phyloP scores from a whole-genome alignment of 2,888 invertebrate species.

The Stegophylla sp. region DNA sequence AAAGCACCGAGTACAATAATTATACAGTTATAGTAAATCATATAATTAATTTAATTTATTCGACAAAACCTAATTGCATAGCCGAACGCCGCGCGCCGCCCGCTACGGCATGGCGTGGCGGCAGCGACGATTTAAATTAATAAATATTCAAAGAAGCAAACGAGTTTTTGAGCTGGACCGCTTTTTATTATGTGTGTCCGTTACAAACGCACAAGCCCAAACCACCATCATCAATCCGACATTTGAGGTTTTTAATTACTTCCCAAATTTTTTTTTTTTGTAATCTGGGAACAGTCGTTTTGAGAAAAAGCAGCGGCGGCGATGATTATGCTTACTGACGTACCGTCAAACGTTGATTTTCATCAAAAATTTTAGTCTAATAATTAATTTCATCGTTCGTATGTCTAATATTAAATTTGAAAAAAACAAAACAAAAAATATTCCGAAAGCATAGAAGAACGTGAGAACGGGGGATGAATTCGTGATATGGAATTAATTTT shows the following conservation, averaged over 20 bases:
- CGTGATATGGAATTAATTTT: too few relatives aligned
- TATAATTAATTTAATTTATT: constrained; percentile 53
- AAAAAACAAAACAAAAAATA: too few relatives aligned
- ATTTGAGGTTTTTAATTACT: neutral
- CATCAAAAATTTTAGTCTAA: too few relatives aligned
- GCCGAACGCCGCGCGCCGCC: neutral
- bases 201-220: neutral
- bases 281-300: too few relatives aligned
- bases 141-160: constrained; percentile 39
- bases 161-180: constrained; percentile 19
- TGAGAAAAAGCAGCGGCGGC: too few relatives aligned
- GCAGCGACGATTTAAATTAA: constrained; percentile 17
- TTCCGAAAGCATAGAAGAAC: too few relatives aligned
- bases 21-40: constrained; percentile 18
- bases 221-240: neutral
- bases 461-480: too few relatives aligned
- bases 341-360: too few relatives aligned
- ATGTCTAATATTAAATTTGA: too few relatives aligned
- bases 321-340: too few relatives aligned
- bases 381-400: too few relatives aligned
- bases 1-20: neutral
- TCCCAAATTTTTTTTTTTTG: neutral
- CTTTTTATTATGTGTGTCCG: neutral
- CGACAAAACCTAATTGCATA: constrained; percentile 43
- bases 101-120: too few relatives aligned